Evolutionary conservation across 2,113 vertebrate species (phyloP).

Genomic region (Meleagris gallopavo): DNA sequence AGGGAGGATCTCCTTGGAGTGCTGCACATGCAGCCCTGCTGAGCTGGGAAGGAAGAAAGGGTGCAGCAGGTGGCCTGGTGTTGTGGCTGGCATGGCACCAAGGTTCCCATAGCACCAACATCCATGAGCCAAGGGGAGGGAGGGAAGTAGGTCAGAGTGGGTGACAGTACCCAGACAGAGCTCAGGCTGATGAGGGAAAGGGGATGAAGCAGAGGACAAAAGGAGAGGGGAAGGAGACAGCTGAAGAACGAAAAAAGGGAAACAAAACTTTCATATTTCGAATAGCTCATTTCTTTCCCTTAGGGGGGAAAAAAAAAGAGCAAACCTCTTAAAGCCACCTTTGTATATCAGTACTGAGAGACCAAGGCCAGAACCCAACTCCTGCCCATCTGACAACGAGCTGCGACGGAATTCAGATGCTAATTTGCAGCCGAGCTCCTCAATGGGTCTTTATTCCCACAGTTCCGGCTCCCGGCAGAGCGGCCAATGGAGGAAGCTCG

Average conservation of each 20-base stretch:
- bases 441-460: conserved; percentile 60
- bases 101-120: conserved; percentile 71
- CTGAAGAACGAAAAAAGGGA: neutral
- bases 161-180: conserved; percentile 47
- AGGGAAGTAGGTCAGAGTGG: conserved; percentile 68
- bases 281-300: neutral
- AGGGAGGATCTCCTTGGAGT: neutral
- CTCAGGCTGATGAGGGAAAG: conserved; percentile 15
- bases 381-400: conserved; percentile 51
- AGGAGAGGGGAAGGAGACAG: neutral
- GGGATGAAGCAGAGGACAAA: neutral
- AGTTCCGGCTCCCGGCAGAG: neutral
- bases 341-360: conserved; percentile 40
- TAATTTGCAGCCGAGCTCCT: conserved; percentile 45
- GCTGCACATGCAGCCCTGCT: neutral
- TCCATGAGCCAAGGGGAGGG: conserved; percentile 24
- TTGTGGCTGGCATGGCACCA: conserved; percentile 48
- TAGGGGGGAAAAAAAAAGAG: neutral
- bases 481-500: neutral
- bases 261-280: neutral
- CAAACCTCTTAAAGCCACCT: conserved; percentile 46
- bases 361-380: conserved; percentile 20
- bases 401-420: conserved; percentile 65
- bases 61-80: conserved; percentile 34
- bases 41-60: neutral